Evolutionary conservation across 2,888 invertebrate genomes (phyloP), one percentile per base, ranked within the genome.

Genomic region (Lithophane semibrunnea): DNA sequence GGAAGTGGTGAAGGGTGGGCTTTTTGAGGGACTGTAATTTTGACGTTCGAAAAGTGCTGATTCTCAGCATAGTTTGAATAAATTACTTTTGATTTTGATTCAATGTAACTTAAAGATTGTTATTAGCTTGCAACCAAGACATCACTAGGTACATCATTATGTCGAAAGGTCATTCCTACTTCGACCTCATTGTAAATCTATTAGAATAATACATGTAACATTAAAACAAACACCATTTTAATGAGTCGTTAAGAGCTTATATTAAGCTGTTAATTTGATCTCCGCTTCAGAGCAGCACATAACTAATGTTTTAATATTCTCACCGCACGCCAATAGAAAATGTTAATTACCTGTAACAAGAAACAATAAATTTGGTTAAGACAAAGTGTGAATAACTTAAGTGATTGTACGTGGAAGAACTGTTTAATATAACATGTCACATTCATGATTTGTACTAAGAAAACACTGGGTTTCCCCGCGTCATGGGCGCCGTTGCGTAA

Each of bases 321-420:
- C 69, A 83, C 83, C 85, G 64, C 67, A 68, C 67, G 77, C 81
- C 67, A 71, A 73, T 73, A 70, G 61, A 37, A 79, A 84, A 86
- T 86, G 3, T 37, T 84, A 85, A 88, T 88, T 88, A 88, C 88
- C 88, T 88, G 88, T 86, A 88, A 88, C 88, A 83, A 87, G 86
- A 87, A 86, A 86, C 74, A 79, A 81, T 86, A 87, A 77, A 80
- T 87, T 86, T 87, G 64, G 78, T 87, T 84, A 79, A 77, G 52
- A 84, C 87, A 82, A 83, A 77, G 84, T 80, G 68, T 81, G 77
- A 77, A 84, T 84, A 84, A 70, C 64, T 73, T 77, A 80, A 73
- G 68, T 75, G 79, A 69, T 69, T n/a, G 60, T 77, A 81, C 84
- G 74, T 74, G 84, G 44, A 16, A 44, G 16, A 64, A 84, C 72